These are phyloP conservation scores for Anarrhichthys ocellatus DNA, from an alignment of 2,113 vertebrate species.

Conservation along the genomic window DNA sequence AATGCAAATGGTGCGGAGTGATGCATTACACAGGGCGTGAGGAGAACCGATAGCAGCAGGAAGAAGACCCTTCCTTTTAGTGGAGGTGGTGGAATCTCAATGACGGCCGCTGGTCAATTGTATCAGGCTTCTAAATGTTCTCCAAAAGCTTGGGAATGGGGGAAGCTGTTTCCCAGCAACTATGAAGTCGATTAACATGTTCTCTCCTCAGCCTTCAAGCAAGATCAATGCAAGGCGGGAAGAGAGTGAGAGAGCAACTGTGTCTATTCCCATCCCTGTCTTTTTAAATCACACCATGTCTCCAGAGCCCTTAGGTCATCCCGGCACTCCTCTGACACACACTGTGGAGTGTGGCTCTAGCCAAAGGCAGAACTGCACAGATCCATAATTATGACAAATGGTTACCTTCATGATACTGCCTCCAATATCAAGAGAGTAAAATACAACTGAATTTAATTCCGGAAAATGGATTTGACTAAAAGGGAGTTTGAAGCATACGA, in stretches of 20 bases:
- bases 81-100: conserved; percentile 50
- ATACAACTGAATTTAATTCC: conserved; percentile 52
- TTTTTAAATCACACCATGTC: conserved; percentile 64
- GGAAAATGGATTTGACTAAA: conserved; percentile 51
- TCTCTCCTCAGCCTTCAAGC: conserved; percentile 57
- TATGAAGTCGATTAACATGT: conserved; percentile 72
- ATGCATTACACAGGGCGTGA: conserved; percentile 55
- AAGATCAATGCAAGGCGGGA: conserved; percentile 65
- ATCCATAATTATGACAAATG: conserved; percentile 75
- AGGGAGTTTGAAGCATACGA: conserved; percentile 42
- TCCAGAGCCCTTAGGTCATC: conserved; percentile 44
- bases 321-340: conserved; percentile 24
- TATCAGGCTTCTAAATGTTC: conserved; percentile 59
- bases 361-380: conserved; percentile 46
- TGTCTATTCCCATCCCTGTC: conserved; percentile 56
- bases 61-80: conserved; percentile 47
- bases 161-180: conserved; percentile 48
- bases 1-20: conserved; percentile 79
- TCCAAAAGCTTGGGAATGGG: conserved; percentile 32
- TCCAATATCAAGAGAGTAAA: conserved; percentile 48
- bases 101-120: conserved; percentile 60
- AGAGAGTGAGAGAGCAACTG: conserved; percentile 50
- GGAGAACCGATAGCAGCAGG: conserved; percentile 50
- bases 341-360: conserved; percentile 10
- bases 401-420: conserved; percentile 46